Conservation (phyloP, 2,113 vertebrate species). For the Paradoxurus hermaphroditus region DNA sequence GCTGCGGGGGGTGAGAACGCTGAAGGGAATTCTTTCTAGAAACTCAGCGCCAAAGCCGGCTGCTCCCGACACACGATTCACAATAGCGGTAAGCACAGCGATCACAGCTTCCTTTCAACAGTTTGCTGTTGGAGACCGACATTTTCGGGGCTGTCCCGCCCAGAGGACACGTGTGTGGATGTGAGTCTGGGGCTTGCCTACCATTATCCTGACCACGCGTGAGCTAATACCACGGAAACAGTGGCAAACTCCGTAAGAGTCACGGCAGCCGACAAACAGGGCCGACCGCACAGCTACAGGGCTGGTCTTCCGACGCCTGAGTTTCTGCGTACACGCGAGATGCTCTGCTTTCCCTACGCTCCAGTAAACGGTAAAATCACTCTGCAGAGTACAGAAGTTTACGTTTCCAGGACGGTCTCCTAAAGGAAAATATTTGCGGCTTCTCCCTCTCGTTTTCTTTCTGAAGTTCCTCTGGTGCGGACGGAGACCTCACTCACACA, state of each 20-base stretch:
- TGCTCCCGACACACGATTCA: no score
- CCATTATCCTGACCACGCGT: fast-evolving
- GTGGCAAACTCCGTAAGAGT: not conserved
- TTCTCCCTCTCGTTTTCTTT: not conserved
- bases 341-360: not conserved
- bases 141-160: fast-evolving
- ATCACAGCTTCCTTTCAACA: not conserved
- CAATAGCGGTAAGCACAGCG: fast-evolving
- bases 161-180: fast-evolving
- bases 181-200: not conserved
- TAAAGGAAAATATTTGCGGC: not conserved
- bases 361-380: not conserved
- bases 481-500: not conserved
- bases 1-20: fast-evolving
- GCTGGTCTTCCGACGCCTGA: not conserved
- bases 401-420: not conserved
- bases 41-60: not conserved
- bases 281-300: fast-evolving
- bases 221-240: fast-evolving
- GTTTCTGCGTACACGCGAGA: not conserved
- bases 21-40: fast-evolving
- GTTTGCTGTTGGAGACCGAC: fast-evolving
- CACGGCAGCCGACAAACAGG: fast-evolving
- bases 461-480: not conserved
- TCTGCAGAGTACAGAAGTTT: fast-evolving